These are phyloP conservation scores for Agrilus planipennis DNA, from an alignment of 1,140 invertebrate species.

Conservation along the genomic window DNA sequence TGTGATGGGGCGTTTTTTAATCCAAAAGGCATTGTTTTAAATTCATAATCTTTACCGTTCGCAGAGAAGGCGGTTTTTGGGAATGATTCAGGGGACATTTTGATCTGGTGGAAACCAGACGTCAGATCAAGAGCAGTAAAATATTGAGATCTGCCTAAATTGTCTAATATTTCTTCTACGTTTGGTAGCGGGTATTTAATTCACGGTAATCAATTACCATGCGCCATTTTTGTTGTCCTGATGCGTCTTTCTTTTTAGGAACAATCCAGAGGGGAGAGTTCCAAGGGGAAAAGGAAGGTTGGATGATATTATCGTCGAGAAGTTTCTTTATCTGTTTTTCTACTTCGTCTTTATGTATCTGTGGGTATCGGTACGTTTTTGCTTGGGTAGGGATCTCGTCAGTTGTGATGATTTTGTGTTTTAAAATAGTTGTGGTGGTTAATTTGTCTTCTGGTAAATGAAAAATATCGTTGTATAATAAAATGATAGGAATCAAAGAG, in stretches of 20 bases:
- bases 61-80: too few relatives aligned
- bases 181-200: background rate
- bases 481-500: too few relatives aligned
- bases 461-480: too few relatives aligned
- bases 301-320: slow-evolving; percentile 14
- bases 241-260: too few relatives aligned
- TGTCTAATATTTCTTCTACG: background rate
- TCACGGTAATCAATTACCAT: background rate
- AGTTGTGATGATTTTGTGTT: background rate
- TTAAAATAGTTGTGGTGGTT: background rate
- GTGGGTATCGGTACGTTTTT: slow-evolving; percentile 15
- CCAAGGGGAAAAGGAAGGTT: slow-evolving; percentile 5
- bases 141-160: background rate
- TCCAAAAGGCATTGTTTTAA: too few relatives aligned
- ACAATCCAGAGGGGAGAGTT: too few relatives aligned
- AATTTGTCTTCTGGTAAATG: too few relatives aligned
- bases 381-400: slow-evolving; percentile 9
- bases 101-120: too few relatives aligned
- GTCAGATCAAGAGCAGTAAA: background rate
- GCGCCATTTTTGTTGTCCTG: too few relatives aligned
- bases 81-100: too few relatives aligned
- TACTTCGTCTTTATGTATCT: slow-evolving; percentile 17
- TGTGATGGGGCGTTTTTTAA: too few relatives aligned
- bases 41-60: too few relatives aligned
- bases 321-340: slow-evolving; percentile 16